phyloP scores from a whole-genome alignment of 2,888 invertebrate species.

The Phragmatobia fuliginosa region DNA sequence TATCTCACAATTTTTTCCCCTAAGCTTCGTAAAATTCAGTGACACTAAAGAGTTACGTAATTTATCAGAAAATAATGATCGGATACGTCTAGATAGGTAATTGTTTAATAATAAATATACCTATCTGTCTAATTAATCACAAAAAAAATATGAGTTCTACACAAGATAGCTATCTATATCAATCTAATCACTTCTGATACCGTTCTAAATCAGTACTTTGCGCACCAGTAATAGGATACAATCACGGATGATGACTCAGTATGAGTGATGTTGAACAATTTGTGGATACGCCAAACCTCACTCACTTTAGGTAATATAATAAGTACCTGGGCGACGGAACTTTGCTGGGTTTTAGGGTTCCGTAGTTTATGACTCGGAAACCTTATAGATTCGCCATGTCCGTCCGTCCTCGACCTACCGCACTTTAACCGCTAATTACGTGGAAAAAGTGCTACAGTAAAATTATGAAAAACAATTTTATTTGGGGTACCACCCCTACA shows the following conservation, averaged over 20 bases:
- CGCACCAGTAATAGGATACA: not conserved
- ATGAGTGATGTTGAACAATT: not conserved
- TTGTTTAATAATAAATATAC: not conserved
- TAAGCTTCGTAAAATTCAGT: too few relatives aligned
- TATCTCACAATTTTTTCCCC: too few relatives aligned
- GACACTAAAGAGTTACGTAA: not conserved
- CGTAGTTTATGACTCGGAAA: too few relatives aligned
- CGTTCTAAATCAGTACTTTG: not conserved
- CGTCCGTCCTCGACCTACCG: too few relatives aligned
- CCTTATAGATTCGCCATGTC: too few relatives aligned
- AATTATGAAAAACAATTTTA: too few relatives aligned
- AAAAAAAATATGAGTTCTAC: not conserved
- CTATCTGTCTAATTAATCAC: not conserved
- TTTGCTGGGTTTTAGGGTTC: too few relatives aligned
- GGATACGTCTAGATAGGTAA: not conserved
- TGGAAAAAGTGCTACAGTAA: too few relatives aligned
- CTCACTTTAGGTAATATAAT: not conserved
- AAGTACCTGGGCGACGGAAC: too few relatives aligned
- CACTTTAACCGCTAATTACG: too few relatives aligned
- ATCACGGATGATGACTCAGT: not conserved
- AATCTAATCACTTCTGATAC: not conserved
- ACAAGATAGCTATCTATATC: not conserved
- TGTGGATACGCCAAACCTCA: not conserved
- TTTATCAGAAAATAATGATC: not conserved
- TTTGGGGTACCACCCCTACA: too few relatives aligned